Evolutionary conservation across 2,113 vertebrate genomes (phyloP), one percentile per base, ranked within the genome.

Genomic region (Corydoras maculifer): DNA sequence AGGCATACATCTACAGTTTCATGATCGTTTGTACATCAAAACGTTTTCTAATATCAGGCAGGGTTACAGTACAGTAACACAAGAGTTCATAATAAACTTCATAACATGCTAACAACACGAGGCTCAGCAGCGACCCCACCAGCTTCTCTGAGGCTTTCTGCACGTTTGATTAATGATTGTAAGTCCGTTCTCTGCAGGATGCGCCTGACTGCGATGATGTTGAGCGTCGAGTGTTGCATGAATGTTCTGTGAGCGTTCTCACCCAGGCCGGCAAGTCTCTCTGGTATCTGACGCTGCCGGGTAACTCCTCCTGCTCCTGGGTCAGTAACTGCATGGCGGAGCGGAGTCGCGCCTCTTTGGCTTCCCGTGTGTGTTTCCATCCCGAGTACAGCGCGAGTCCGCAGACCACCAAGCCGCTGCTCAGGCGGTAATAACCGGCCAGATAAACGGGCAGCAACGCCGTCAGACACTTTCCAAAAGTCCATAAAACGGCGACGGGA

Each of bases 331-430:
- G 81, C 2, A 91, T 82, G 32, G 93, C 93, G 0, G 87, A 90
- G 69, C 65, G 85, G 59, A 93, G 84, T 1, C 90, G 87, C 2
- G 81, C 84, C 75, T 91, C 90, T 68, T 94, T 94, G 72, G 85
- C 87, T 0, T 91, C 88, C 13, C 93, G 88, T 58, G 89, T 85
- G 66, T 91, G 87, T 79, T 92, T 92, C 93, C 93, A 95, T 67
- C 93, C 93, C 65, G 92, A 88, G 83, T 94, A 95, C 8, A 95
- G 86, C 80, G 92, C 90, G 82, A 94, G 90, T 18, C 93, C 93
- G 79, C 86, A 90, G 43, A 91, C 83, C 76, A 95, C 79, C 74
- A 95, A 82, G 13, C 91, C 90, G 81, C 92, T 86, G 80, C 92
- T 93, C 70, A 95, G 84, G 15, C 93, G 91, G 78, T 90, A 89